Percentiles rank a stretch among this genome's conserved stretches.
phyloP scores from a whole-genome alignment of 2,888 invertebrate species.

The Lapara coniferarum region DNA sequence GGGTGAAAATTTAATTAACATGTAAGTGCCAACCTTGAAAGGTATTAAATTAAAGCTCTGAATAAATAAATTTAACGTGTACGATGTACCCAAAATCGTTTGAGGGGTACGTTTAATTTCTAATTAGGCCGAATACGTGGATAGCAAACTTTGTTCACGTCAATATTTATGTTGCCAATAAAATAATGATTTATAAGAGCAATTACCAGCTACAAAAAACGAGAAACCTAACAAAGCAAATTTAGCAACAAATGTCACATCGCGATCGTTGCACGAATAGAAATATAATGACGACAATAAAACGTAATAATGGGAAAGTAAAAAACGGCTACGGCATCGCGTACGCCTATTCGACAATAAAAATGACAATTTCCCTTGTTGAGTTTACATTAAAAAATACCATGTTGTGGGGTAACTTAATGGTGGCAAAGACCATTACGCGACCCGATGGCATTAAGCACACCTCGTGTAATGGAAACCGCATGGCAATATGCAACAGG shows the following conservation, averaged over 20 bases:
- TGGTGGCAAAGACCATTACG: conserved; percentile 72
- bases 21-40: conserved; percentile 25
- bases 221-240: conserved; percentile 38
- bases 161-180: conserved; percentile 32
- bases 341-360: conserved; percentile 69
- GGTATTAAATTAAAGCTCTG: conserved; percentile 21
- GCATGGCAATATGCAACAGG: conserved; percentile 66
- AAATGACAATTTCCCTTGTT: conserved; percentile 70
- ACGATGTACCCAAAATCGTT: conserved; percentile 17
- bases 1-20: conserved; percentile 29
- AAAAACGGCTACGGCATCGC: conserved; percentile 57
- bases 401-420: conserved; percentile 69
- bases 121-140: conserved; percentile 8
- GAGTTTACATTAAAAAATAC: conserved; percentile 71
- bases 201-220: conserved; percentile 32
- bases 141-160: conserved; percentile 12
- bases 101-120: conserved; percentile 11
- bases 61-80: conserved; percentile 21
- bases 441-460: conserved; percentile 67
- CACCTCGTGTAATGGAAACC: conserved; percentile 75
- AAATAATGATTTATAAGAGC: conserved; percentile 38
- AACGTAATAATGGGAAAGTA: conserved; percentile 61
- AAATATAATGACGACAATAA: conserved; percentile 72
- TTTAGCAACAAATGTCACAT: conserved; percentile 48
- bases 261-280: conserved; percentile 52